phyloP scores from a whole-genome alignment of 1,140 invertebrate genomes.

The Oscheius sp. region DNA sequence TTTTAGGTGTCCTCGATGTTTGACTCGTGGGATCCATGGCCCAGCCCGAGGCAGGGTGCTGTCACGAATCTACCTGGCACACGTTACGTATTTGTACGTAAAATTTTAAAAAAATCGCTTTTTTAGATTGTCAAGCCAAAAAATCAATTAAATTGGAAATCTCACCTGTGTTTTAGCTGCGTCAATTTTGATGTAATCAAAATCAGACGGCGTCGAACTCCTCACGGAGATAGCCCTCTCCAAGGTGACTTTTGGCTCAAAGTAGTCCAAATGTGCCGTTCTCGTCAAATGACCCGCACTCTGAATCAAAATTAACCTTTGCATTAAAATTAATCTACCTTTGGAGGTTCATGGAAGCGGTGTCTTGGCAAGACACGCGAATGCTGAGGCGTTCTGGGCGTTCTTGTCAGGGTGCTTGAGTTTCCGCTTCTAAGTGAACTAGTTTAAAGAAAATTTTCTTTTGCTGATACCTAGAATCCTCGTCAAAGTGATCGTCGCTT shows the following conservation, averaged over 20 bases:
- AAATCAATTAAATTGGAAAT: not conserved
- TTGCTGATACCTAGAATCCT: not conserved
- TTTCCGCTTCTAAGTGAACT: too few species aligned
- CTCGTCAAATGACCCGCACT: not conserved
- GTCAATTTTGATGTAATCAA: slow-evolving; percentile 2
- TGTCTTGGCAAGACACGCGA: not conserved
- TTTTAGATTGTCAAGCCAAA: too few species aligned
- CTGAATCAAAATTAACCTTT: not conserved
- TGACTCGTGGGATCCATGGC: too few species aligned
- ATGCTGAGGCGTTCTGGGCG: not conserved
- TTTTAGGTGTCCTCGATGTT: too few species aligned
- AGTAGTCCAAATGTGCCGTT: not conserved
- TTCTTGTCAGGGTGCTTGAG: not conserved
- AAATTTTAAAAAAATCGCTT: too few species aligned
- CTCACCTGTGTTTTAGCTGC: not conserved
- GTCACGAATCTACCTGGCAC: too few species aligned
- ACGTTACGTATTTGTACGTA: too few species aligned
- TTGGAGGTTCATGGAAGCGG: not conserved
- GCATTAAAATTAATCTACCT: not conserved
- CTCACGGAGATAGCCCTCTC: not conserved
- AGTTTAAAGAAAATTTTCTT: too few species aligned
- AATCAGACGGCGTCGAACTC: not conserved
- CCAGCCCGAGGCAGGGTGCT: too few species aligned
- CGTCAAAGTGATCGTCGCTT: not conserved
- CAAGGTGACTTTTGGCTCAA: not conserved